phyloP scores from a whole-genome alignment of 2,888 invertebrate genomes.

The Caenorhabditis plicata region DNA sequence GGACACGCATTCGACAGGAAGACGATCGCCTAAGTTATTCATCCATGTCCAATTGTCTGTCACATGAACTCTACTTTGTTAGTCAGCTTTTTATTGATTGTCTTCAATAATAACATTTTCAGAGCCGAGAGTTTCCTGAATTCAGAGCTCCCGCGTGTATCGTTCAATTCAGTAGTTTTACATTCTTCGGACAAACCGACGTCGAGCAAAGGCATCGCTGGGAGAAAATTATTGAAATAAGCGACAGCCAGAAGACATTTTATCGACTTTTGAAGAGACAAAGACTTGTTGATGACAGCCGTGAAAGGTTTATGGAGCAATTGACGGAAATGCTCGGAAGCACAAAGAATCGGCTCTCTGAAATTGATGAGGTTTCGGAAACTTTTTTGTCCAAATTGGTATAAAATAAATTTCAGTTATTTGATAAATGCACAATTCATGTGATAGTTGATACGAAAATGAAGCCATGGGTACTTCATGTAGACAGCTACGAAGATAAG shows the following conservation, averaged over 20 bases:
- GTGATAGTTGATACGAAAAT: constrained; percentile 11
- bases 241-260: constrained; percentile 15
- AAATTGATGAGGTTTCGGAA: too few relatives aligned
- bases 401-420: too few relatives aligned
- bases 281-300: constrained; percentile 8
- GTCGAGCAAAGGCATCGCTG: constrained; percentile 6
- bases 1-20: not conserved
- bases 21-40: constrained; percentile 16
- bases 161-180: constrained; percentile 6
- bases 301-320: not conserved
- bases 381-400: too few relatives aligned
- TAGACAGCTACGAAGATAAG: not conserved
- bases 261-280: constrained; percentile 15
- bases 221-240: constrained; percentile 16
- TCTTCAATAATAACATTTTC: constrained; percentile 1
- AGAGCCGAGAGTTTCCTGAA: constrained; percentile 9
- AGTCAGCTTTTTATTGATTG: too few relatives aligned
- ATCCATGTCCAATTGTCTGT: constrained; percentile 7
- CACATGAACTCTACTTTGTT: constrained; percentile 18
- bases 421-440: too few relatives aligned
- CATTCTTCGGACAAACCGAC: constrained; percentile 7
- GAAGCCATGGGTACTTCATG: constrained; percentile 10
- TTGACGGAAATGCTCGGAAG: constrained; percentile 4
- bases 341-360: too few relatives aligned
- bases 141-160: constrained; percentile 9